phyloP scores from a whole-genome alignment of 2,113 vertebrate species.

The Corythaixoides concolor region DNA sequence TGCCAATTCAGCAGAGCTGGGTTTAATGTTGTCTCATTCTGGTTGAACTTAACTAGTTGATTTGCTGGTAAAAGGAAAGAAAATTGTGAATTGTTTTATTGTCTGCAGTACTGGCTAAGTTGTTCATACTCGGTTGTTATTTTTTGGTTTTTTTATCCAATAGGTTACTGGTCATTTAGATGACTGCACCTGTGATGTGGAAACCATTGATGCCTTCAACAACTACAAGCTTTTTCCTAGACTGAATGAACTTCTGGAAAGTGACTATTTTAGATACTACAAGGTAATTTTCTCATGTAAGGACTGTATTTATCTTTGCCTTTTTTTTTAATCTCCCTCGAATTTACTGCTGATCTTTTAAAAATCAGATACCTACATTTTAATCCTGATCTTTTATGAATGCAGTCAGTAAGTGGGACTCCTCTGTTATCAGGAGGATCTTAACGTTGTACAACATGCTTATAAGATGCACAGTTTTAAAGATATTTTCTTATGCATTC shows the following conservation, averaged over 20 bases:
- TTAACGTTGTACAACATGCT: not conserved
- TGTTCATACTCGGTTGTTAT: not conserved
- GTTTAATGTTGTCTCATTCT: not conserved
- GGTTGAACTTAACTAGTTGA: not conserved
- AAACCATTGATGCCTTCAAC: slow-evolving; percentile 92
- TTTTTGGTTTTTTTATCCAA: not conserved
- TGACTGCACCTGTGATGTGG: slow-evolving; percentile 92
- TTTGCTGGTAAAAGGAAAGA: not conserved
- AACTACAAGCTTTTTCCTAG: slow-evolving; percentile 87
- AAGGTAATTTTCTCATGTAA: slow-evolving; percentile 76
- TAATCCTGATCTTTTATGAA: not conserved
- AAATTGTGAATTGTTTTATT: not conserved
- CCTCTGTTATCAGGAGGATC: not conserved
- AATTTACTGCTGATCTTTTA: not conserved
- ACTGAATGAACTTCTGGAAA: slow-evolving; percentile 84
- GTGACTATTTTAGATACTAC: slow-evolving; percentile 94
- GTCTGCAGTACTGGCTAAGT: fast-evolving
- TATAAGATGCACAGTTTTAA: not conserved
- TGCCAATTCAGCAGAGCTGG: not conserved
- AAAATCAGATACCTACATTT: not conserved
- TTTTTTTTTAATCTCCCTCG: not conserved
- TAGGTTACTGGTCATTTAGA: slow-evolving; percentile 90
- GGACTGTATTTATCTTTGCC: not conserved
- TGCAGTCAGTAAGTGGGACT: not conserved
- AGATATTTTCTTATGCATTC: not conserved